Evolutionary conservation across 2,797 vertebrate genomes (phyloP).

Genomic region (Hafferia zeledoni): DNA sequence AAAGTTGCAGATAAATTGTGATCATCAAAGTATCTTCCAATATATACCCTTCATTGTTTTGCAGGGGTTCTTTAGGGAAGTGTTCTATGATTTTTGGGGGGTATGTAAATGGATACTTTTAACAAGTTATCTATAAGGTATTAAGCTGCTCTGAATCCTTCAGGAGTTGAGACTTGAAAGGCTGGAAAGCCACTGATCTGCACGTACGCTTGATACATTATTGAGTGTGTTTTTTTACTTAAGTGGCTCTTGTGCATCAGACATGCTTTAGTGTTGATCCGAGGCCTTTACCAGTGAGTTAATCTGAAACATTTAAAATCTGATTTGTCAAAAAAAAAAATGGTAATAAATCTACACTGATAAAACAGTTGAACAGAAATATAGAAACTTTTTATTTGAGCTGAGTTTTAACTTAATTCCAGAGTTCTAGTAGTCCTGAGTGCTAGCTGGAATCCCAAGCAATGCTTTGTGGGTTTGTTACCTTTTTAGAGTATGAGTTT

Average conservation of each 20-base stretch:
- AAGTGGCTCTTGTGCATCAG: background rate
- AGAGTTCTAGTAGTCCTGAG: background rate
- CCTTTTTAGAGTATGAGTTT: background rate
- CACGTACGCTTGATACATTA: background rate
- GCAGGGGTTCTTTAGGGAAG: background rate
- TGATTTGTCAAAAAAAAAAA: background rate
- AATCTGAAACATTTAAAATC: background rate
- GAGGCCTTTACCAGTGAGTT: background rate
- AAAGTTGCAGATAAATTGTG: background rate
- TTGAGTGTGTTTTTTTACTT: background rate
- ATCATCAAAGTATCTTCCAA: background rate
- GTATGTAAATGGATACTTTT: background rate
- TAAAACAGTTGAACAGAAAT: background rate
- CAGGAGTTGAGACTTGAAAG: background rate
- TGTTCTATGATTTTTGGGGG: background rate
- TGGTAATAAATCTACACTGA: background rate
- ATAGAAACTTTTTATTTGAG: background rate
- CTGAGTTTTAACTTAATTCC: background rate
- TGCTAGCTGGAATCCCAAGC: background rate
- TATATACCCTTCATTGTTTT: background rate
- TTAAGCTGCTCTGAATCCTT: background rate
- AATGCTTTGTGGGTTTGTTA: background rate
- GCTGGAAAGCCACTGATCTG: background rate
- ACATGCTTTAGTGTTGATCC: background rate
- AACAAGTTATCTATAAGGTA: background rate